Evolutionary conservation across 2,888 invertebrate genomes (phyloP).

Genomic region (Campopleginae sp.): DNA sequence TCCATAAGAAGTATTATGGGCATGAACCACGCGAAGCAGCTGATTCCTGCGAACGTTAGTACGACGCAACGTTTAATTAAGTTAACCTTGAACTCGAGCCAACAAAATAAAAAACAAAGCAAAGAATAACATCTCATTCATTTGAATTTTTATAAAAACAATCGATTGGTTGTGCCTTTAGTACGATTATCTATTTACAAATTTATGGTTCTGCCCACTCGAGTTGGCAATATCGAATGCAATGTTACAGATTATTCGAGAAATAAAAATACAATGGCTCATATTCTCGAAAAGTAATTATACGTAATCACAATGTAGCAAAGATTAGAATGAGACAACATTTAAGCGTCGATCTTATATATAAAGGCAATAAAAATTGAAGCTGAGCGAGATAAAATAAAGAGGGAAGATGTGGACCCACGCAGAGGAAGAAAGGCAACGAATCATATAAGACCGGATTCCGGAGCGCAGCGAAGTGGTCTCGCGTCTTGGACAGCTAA

Average conservation of each 20-base stretch:
- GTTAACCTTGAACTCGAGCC: neutral
- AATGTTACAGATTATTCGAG: neutral
- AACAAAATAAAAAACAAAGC: neutral
- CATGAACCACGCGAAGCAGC: conserved; percentile 18
- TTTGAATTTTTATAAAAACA: neutral
- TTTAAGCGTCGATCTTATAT: conserved; percentile 12
- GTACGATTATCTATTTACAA: neutral
- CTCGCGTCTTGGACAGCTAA: conserved; percentile 75
- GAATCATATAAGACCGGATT: conserved; percentile 75
- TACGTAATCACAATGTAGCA: conserved; percentile 2
- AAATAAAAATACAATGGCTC: neutral
- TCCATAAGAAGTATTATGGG: conserved; percentile 25
- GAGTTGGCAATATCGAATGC: neutral
- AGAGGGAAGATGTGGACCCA: conserved; percentile 57
- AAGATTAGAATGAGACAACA: conserved; percentile 11
- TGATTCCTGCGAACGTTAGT: conserved; percentile 21
- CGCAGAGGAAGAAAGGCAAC: conserved; percentile 68
- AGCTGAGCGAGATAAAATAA: conserved; percentile 13
- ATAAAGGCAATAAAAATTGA: conserved; percentile 2
- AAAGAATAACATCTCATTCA: neutral
- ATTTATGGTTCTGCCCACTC: neutral
- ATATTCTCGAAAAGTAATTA: conserved; percentile 9
- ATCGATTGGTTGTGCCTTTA: neutral
- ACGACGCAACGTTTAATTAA: neutral
- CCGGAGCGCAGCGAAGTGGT: conserved; percentile 71